Conservation (phyloP, 2,888 invertebrate species). For the Cephus spinipes region DNA sequence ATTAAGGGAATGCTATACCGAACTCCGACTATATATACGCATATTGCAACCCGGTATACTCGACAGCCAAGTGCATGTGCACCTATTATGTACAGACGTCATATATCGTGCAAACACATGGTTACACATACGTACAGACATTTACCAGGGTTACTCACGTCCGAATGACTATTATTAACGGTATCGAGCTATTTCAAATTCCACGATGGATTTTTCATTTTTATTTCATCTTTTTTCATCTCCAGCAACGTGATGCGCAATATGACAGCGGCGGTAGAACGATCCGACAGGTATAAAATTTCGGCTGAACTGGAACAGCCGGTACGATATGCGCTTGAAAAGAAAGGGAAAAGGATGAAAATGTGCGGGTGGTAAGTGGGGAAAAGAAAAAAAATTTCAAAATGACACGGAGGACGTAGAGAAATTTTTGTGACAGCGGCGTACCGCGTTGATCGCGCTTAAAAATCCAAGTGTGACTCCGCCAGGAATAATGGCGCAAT, state of each 20-base stretch:
- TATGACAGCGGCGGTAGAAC: not conserved
- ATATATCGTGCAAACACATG: not conserved
- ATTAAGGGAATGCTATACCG: conserved; percentile 23
- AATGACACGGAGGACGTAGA: not conserved
- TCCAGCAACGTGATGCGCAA: not conserved
- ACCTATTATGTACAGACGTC: not conserved
- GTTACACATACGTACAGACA: not conserved
- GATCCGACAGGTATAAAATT: not conserved
- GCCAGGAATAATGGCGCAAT: not conserved
- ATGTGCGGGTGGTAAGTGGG: not conserved
- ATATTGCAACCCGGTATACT: not conserved
- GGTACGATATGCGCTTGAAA: not conserved
- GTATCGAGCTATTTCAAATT: not conserved
- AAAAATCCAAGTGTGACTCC: not conserved
- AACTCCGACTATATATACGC: not conserved
- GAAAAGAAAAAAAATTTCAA: too few relatives aligned
- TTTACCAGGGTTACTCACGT: not conserved
- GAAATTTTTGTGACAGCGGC: not conserved
- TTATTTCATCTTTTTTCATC: not conserved
- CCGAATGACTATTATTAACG: not conserved
- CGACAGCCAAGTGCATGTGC: not conserved
- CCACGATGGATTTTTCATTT: not conserved
- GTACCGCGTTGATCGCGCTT: not conserved
- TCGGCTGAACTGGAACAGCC: not conserved
- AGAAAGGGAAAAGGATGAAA: not conserved